These are phyloP conservation scores for Teleiodes luculella DNA, from an alignment of 2,888 invertebrate species.

Conservation along the genomic window DNA sequence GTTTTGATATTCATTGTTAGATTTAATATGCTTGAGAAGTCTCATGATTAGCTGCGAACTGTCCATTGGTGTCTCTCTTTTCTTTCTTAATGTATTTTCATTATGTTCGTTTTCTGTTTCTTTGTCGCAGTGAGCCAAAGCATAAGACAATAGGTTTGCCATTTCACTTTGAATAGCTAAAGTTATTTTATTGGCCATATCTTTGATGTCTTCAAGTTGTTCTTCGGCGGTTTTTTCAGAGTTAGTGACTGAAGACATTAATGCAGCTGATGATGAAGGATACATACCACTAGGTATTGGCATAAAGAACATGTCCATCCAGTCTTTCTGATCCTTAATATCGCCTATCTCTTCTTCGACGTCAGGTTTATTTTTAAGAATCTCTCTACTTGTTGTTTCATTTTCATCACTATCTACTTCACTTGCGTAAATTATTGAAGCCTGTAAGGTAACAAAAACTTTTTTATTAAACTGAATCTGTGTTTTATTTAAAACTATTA, in stretches of 20 bases:
- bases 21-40: conserved; percentile 63
- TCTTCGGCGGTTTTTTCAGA: conserved; percentile 58
- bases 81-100: conserved; percentile 45
- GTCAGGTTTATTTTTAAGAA: conserved; percentile 28
- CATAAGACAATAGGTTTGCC: conserved; percentile 51
- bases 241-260: conserved; percentile 54
- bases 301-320: conserved; percentile 45
- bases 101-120: conserved; percentile 27
- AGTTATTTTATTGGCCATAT: conserved; percentile 54
- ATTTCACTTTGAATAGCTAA: conserved; percentile 56
- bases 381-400: conserved; percentile 28
- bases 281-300: conserved; percentile 34
- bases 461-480: too few relatives aligned
- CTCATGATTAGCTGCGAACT: conserved; percentile 58
- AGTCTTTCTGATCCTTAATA: conserved; percentile 46
- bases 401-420: conserved; percentile 30
- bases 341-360: conserved; percentile 26
- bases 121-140: conserved; percentile 41
- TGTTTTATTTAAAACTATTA: too few relatives aligned
- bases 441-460: conserved; percentile 36
- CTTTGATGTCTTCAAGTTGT: conserved; percentile 60
- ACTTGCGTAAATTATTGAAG: conserved; percentile 40
- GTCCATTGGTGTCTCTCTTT: conserved; percentile 62
- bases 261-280: conserved; percentile 48
- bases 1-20: conserved; percentile 67